These are phyloP conservation scores for Phalacrocorax aristotelis DNA, from an alignment of 2,113 vertebrate species.

Conservation along the genomic window DNA sequence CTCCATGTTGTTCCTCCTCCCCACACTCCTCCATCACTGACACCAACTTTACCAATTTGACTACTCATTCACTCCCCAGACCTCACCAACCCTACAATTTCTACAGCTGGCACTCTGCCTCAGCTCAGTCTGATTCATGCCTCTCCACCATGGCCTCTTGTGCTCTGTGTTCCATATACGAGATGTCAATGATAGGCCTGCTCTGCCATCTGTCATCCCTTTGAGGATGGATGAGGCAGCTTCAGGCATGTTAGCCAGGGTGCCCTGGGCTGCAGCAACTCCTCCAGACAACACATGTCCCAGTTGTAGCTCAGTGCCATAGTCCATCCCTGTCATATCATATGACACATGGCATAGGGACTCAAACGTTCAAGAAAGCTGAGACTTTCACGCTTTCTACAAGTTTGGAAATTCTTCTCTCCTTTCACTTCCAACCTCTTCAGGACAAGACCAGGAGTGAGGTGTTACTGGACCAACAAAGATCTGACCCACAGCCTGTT, in stretches of 20 bases:
- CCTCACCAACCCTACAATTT: background rate
- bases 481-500: background rate
- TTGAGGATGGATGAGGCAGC: background rate
- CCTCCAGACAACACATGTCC: background rate
- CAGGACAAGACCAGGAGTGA: background rate
- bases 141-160: background rate
- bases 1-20: background rate
- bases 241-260: background rate
- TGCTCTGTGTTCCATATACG: background rate
- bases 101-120: background rate
- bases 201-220: background rate
- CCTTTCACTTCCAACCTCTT: background rate
- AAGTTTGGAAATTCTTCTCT: background rate
- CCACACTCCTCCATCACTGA: background rate
- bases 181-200: background rate
- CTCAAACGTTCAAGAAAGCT: background rate
- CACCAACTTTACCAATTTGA: background rate
- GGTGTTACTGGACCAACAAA: background rate
- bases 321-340: background rate
- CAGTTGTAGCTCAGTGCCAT: background rate
- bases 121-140: background rate
- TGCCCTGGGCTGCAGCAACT: background rate
- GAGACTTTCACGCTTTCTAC: background rate
- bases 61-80: background rate
- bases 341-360: background rate